Conservation (phyloP, 2,888 invertebrate species). For the Hyppa rectilinea region DNA sequence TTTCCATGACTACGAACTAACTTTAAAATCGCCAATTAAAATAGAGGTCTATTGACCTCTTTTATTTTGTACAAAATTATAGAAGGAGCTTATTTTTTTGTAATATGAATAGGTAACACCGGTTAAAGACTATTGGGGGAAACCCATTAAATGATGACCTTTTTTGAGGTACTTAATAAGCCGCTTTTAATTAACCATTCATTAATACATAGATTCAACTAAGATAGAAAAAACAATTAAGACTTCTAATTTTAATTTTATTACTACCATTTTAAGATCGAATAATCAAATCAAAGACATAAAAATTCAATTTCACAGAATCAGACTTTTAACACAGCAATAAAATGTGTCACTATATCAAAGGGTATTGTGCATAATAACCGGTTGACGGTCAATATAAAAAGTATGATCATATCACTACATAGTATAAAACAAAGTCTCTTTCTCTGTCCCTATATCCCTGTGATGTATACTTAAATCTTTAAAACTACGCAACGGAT, state of each 20-base stretch:
- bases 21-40: conserved; percentile 26
- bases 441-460: too few species aligned
- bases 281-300: conserved; percentile 18
- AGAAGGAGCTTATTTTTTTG: conserved; percentile 13
- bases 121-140: conserved; percentile 33
- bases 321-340: conserved; percentile 73
- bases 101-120: conserved; percentile 33
- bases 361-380: conserved; percentile 29
- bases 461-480: too few species aligned
- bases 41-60: conserved; percentile 18
- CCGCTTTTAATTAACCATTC: conserved; percentile 42
- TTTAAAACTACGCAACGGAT: too few species aligned
- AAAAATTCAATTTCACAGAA: conserved; percentile 35
- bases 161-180: conserved; percentile 44
- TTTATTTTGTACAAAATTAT: conserved; percentile 28
- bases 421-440: too few species aligned
- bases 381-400: conserved; percentile 23
- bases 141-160: conserved; percentile 48
- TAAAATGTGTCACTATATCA: conserved; percentile 72
- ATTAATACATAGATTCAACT: conserved; percentile 49
- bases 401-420: conserved; percentile 18
- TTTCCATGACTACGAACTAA: conserved; percentile 19
- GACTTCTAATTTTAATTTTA: conserved; percentile 23
- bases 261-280: conserved; percentile 9
- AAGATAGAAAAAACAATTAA: conserved; percentile 36